Percentiles rank a stretch among this genome's conserved stretches.
phyloP scores from a whole-genome alignment of 2,113 vertebrate species.

The Serinus canaria region DNA sequence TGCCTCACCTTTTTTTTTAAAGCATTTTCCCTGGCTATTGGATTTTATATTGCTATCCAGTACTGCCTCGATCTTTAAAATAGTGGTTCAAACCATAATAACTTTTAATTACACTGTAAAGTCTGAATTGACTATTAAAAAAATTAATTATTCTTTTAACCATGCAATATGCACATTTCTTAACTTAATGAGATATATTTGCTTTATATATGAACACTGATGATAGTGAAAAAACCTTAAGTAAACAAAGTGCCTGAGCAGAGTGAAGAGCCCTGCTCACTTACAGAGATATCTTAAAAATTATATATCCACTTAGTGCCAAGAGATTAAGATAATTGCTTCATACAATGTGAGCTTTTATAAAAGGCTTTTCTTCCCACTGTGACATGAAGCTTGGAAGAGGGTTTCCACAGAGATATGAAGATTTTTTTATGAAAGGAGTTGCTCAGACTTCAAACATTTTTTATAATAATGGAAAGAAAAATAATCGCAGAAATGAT shows the following conservation, averaged over 20 bases:
- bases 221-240: background rate
- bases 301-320: background rate
- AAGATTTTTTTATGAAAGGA: background rate
- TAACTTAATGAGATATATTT: background rate
- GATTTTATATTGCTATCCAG: background rate
- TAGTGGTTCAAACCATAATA: background rate
- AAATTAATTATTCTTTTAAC: background rate
- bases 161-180: background rate
- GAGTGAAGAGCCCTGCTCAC: background rate
- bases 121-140: background rate
- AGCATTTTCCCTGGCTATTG: background rate
- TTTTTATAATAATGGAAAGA: background rate
- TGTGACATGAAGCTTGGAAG: background rate
- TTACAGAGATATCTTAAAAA: background rate
- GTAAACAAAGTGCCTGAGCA: background rate
- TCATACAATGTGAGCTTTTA: background rate
- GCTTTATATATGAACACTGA: background rate
- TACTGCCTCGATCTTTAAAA: background rate
- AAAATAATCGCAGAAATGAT: background rate
- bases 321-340: conserved; percentile 37
- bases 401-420: conserved; percentile 9
- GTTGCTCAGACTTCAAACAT: background rate
- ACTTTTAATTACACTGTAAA: background rate
- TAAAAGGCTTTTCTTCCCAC: conserved; percentile 17
- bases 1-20: background rate